Conservation (phyloP, 2,797 vertebrate genomes). For the Falco peregrinus region DNA sequence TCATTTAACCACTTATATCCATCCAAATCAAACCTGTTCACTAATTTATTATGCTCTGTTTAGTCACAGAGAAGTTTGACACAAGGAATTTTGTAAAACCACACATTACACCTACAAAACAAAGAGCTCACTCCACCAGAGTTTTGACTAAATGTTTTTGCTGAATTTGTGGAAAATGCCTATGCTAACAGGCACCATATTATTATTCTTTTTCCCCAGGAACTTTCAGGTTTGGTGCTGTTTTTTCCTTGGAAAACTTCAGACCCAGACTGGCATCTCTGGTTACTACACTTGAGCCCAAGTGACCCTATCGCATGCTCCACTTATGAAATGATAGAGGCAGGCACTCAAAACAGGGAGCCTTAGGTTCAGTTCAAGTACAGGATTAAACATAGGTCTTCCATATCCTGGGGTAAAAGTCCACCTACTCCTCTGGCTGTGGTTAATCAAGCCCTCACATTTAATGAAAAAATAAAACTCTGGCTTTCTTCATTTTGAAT, state of each 20-base stretch:
- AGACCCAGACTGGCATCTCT: not conserved
- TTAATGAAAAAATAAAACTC: not conserved
- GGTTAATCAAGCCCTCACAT: constrained; percentile 21
- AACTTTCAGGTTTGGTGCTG: not conserved
- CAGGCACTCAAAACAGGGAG: not conserved
- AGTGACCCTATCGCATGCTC: not conserved
- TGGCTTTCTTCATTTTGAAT: constrained; percentile 3
- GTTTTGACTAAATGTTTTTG: not conserved
- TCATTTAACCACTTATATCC: not conserved
- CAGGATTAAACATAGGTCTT: not conserved
- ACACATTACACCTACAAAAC: not conserved
- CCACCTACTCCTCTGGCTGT: not conserved
- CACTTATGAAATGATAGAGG: not conserved
- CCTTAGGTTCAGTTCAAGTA: not conserved
- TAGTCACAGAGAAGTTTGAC: not conserved
- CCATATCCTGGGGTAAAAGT: not conserved
- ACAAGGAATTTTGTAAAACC: not conserved
- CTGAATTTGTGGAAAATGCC: not conserved
- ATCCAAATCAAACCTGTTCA: not conserved
- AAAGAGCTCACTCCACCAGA: not conserved
- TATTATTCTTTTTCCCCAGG: not conserved
- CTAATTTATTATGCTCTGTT: not conserved
- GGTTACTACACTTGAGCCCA: not conserved
- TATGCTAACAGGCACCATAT: not conserved
- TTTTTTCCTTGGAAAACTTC: not conserved